phyloP scores from a whole-genome alignment of 2,113 vertebrate genomes.

The Hystrix brachyura region DNA sequence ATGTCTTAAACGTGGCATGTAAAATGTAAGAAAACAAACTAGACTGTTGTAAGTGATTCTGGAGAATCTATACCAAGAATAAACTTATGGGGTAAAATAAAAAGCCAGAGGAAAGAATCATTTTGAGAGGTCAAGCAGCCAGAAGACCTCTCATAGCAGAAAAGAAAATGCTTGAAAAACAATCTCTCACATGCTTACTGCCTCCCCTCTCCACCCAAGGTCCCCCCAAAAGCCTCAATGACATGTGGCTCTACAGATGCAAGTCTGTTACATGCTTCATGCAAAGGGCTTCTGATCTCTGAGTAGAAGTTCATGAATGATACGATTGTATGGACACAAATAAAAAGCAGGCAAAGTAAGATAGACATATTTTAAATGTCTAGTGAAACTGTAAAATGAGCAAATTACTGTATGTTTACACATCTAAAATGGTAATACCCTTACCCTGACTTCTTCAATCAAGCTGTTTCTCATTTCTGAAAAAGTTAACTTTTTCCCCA shows the following conservation, averaged over 20 bases:
- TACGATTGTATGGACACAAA: neutral
- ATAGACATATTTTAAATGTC: neutral
- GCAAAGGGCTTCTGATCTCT: neutral
- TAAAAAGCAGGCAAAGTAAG: neutral
- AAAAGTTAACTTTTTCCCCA: neutral
- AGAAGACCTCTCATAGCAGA: neutral
- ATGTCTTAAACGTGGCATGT: neutral
- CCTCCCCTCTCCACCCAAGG: neutral
- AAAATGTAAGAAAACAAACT: neutral
- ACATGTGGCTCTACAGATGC: neutral
- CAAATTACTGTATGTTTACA: neutral
- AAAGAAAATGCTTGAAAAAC: neutral
- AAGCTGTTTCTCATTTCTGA: conserved; percentile 18
- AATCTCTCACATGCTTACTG: neutral
- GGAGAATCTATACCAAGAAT: neutral
- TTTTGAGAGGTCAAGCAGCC: neutral
- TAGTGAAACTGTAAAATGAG: neutral
- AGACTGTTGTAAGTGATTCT: conserved; percentile 3
- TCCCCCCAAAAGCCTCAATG: neutral
- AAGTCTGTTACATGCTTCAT: neutral
- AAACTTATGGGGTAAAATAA: neutral
- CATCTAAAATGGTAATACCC: neutral
- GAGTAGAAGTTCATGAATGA: neutral
- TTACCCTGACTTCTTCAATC: conserved; percentile 28
- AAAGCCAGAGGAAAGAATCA: neutral